These are phyloP conservation scores for Gambusia holbrooki DNA, from an alignment of 2,113 vertebrate species.

Conservation along the genomic window DNA sequence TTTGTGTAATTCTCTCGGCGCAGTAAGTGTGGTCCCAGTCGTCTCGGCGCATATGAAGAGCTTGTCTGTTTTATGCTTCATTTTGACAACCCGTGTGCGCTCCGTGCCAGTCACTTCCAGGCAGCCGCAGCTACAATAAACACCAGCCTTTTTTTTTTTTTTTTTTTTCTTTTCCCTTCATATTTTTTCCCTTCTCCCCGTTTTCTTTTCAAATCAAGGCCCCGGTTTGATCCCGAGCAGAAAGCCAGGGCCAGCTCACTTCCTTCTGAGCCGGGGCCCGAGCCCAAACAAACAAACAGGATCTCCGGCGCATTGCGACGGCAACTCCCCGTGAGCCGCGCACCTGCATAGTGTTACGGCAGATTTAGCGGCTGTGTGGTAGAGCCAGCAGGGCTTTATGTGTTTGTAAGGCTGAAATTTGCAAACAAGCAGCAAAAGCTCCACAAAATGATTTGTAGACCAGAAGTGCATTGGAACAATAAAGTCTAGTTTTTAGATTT, in stretches of 20 bases:
- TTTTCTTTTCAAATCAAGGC: slow-evolving; percentile 25
- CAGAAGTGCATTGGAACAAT: not conserved
- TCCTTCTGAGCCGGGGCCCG: slow-evolving; percentile 82
- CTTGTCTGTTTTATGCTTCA: slow-evolving; percentile 64
- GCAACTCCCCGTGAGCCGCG: slow-evolving; percentile 75
- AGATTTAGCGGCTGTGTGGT: slow-evolving; percentile 34
- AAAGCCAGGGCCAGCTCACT: slow-evolving; percentile 80
- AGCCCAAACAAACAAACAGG: slow-evolving; percentile 93
- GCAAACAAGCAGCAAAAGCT: slow-evolving; percentile 3
- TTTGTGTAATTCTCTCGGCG: slow-evolving; percentile 50
- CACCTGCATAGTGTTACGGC: slow-evolving; percentile 88
- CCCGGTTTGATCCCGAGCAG: slow-evolving; percentile 89
- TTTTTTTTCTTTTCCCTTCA: not conserved
- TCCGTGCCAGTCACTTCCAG: slow-evolving; percentile 78
- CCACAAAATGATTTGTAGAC: not conserved
- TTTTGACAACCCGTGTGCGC: slow-evolving; percentile 71
- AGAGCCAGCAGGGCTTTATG: slow-evolving; percentile 14
- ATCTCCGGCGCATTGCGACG: slow-evolving; percentile 64
- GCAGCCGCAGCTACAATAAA: slow-evolving; percentile 83
- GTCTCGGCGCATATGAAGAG: slow-evolving; percentile 58
- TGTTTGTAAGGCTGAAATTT: slow-evolving; percentile 18
- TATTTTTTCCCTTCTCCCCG: too few species aligned
- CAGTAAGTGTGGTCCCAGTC: slow-evolving; percentile 69
- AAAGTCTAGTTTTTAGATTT: slow-evolving; percentile 9
- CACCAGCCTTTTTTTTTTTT: slow-evolving; percentile 34